Percentiles rank a stretch among this genome's conserved stretches.
Conservation (phyloP, 2,888 invertebrate genomes). For the Phyto melanocephala region DNA sequence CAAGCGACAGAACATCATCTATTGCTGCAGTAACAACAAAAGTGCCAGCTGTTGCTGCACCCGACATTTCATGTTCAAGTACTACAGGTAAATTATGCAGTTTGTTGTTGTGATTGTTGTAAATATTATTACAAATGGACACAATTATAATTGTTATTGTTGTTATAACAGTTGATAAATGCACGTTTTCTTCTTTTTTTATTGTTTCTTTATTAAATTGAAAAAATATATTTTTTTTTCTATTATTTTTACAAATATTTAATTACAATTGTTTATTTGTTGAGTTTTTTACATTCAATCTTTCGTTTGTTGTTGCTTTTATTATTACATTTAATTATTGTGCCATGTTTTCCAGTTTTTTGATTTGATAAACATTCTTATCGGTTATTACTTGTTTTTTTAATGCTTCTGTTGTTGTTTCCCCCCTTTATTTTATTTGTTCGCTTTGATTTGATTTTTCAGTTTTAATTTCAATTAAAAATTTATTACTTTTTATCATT, state of each 20-base stretch:
- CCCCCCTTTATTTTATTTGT: conserved; percentile 1
- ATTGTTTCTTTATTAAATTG: conserved; percentile 5
- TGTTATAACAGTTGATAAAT: too few relatives aligned
- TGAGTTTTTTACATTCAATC: not conserved
- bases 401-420: conserved; percentile 24
- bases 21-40: not conserved
- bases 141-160: conserved; percentile 13
- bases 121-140: not conserved
- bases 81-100: conserved; percentile 45
- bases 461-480: conserved; percentile 22
- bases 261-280: conserved; percentile 49
- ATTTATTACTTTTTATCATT: conserved; percentile 39
- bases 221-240: not conserved
- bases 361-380: conserved; percentile 46
- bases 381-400: conserved; percentile 24
- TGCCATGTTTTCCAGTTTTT: conserved; percentile 43
- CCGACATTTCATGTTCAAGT: conserved; percentile 20
- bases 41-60: not conserved
- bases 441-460: conserved; percentile 29
- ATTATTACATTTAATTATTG: conserved; percentile 46
- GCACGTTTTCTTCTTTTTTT: conserved; percentile 25
- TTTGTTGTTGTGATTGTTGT: not conserved
- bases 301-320: conserved; percentile 12
- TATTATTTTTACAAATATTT: conserved; percentile 34
- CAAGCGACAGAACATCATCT: conserved; percentile 18